Conservation (phyloP, 1,140 invertebrate species). For the Aphelinus atriplicis region DNA sequence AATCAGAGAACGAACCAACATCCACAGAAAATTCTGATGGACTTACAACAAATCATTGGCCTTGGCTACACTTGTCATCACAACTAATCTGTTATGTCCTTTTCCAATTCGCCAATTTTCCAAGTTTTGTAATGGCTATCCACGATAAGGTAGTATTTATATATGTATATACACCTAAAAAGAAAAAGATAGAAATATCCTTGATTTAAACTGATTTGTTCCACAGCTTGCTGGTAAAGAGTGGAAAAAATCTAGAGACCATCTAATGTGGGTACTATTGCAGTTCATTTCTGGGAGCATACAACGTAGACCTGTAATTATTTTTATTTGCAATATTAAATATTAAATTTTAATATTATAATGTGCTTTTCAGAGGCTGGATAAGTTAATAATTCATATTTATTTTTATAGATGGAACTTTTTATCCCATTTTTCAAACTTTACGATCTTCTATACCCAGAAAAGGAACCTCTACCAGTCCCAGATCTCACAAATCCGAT, state of each 20-base stretch:
- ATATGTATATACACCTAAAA: background rate
- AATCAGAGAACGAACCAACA: conserved; percentile 76
- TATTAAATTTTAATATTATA: conserved; percentile 13
- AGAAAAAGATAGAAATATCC: background rate
- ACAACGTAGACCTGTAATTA: conserved; percentile 86
- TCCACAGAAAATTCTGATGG: conserved; percentile 72
- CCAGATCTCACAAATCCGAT: conserved; percentile 88
- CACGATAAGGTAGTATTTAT: conserved; percentile 78
- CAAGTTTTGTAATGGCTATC: conserved; percentile 88
- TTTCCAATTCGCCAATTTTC: conserved; percentile 93
- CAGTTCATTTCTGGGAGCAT: conserved; percentile 98
- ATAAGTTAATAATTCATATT: conserved; percentile 26
- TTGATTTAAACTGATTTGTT: conserved; percentile 23
- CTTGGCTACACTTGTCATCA: conserved; percentile 94
- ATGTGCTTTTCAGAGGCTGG: conserved; percentile 10
- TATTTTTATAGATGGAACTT: conserved; percentile 75
- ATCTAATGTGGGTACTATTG: conserved; percentile 96
- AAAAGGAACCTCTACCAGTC: conserved; percentile 87
- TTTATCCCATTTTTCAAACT: conserved; percentile 91
- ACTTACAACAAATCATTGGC: conserved; percentile 79
- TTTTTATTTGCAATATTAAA: conserved; percentile 18
- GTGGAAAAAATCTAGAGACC: conserved; percentile 89
- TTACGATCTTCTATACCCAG: conserved; percentile 92
- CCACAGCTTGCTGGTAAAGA: conserved; percentile 78
- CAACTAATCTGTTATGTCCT: conserved; percentile 96